Evolutionary conservation across 2,888 invertebrate genomes (phyloP).

Genomic region (Perizoma affinitatum): DNA sequence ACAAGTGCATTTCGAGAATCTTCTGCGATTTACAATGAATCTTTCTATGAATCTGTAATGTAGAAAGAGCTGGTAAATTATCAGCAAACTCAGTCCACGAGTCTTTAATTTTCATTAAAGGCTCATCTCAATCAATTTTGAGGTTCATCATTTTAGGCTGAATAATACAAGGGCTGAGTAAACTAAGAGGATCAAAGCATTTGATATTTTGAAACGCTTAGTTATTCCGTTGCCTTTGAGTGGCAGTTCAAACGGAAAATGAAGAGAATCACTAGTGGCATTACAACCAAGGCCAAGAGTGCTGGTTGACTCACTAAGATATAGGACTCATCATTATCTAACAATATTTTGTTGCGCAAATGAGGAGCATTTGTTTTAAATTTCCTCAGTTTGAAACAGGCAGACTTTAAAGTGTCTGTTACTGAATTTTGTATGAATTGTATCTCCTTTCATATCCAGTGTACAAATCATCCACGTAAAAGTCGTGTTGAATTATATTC

Average conservation of each 20-base stretch:
- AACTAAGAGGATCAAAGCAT: neutral
- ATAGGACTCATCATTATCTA: neutral
- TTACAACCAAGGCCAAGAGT: neutral
- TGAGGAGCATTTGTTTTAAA: slow-evolving; percentile 3
- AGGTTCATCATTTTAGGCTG: slow-evolving; percentile 24
- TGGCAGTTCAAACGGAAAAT: neutral
- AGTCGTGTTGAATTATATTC: slow-evolving; percentile 2
- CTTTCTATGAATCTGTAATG: neutral
- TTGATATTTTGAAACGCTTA: neutral
- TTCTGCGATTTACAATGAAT: neutral
- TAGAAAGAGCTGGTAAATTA: neutral
- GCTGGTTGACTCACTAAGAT: neutral
- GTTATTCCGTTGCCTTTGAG: neutral
- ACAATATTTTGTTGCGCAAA: neutral
- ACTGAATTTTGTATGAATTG: neutral
- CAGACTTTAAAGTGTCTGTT: neutral
- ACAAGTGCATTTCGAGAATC: no score
- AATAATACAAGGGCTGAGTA: neutral
- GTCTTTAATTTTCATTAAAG: neutral
- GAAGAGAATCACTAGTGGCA: neutral
- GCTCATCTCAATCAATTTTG: neutral
- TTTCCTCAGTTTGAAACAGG: neutral
- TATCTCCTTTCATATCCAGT: neutral
- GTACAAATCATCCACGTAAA: neutral
- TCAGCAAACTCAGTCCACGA: neutral